A percentile compares a stretch with the other conserved stretches of the same genome.
Evolutionary conservation across 2,888 invertebrate species (phyloP).

Genomic region (Homarus gammarus): DNA sequence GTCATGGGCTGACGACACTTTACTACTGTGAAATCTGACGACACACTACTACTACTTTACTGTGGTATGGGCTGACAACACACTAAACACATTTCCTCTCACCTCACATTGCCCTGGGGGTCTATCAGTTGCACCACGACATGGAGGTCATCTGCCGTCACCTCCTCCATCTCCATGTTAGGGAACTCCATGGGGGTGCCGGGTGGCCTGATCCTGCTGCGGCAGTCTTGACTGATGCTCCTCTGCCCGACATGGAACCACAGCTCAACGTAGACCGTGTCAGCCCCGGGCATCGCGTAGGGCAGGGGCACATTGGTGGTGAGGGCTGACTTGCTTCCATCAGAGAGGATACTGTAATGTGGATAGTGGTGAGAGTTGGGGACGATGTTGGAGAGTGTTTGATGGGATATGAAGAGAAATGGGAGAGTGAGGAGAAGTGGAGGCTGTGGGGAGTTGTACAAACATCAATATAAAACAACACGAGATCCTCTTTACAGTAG

Average conservation of each 20-base stretch:
- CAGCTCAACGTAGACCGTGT: conserved; percentile 52
- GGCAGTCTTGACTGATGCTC: conserved; percentile 51
- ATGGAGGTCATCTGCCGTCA: conserved; percentile 32
- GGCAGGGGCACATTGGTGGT: conserved; percentile 65
- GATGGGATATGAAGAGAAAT: background rate
- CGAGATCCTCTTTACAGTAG: too few species aligned
- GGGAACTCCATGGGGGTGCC: conserved; percentile 52
- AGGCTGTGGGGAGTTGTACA: too few species aligned
- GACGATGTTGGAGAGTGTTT: background rate
- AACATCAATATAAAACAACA: too few species aligned
- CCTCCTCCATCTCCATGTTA: conserved; percentile 29
- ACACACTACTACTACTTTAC: too few species aligned
- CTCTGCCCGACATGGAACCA: conserved; percentile 64
- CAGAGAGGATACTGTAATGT: conserved; percentile 5
- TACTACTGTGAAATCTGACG: too few species aligned
- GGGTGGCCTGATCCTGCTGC: background rate
- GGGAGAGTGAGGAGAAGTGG: background rate
- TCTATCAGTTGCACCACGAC: conserved; percentile 51
- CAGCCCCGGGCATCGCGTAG: conserved; percentile 51
- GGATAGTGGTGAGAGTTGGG: background rate
- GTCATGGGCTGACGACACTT: background rate
- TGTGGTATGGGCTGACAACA: too few species aligned
- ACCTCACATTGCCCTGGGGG: conserved; percentile 56
- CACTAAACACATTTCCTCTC: too few species aligned
- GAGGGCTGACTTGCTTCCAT: conserved; percentile 32